Percentiles rank a stretch among this genome's conserved stretches.
Evolutionary conservation across 2,113 vertebrate species (phyloP).

Genomic region (Benitochromis conjunctus): DNA sequence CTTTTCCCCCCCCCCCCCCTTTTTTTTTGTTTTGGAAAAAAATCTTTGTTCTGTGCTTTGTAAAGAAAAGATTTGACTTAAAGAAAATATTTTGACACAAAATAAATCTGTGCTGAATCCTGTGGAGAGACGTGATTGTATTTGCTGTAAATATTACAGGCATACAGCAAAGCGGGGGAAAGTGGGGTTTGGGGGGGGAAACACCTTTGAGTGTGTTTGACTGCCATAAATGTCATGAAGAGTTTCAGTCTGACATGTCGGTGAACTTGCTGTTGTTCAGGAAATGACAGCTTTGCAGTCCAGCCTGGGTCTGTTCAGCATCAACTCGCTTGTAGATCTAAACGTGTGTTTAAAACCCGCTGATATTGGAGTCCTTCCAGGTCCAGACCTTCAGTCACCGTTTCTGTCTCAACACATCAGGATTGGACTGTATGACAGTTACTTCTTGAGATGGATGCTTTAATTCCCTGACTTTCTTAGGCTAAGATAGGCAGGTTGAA

Average conservation of each 20-base stretch:
- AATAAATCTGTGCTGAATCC: background rate
- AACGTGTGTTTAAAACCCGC: background rate
- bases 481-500: background rate
- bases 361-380: background rate
- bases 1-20: background rate
- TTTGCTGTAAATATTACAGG: background rate
- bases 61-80: background rate
- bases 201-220: background rate
- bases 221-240: background rate
- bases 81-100: background rate
- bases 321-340: background rate
- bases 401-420: background rate
- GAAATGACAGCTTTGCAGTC: background rate
- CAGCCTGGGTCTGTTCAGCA: background rate
- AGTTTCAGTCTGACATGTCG: background rate
- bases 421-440: background rate
- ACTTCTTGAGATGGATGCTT: background rate
- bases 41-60: no score
- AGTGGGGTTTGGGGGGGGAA: no score
- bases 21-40: no score
- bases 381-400: background rate
- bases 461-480: background rate
- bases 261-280: background rate
- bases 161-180: background rate
- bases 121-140: background rate